These are phyloP conservation scores for Saxidomus purpurata DNA, from an alignment of 1,140 invertebrate genomes.

Conservation along the genomic window DNA sequence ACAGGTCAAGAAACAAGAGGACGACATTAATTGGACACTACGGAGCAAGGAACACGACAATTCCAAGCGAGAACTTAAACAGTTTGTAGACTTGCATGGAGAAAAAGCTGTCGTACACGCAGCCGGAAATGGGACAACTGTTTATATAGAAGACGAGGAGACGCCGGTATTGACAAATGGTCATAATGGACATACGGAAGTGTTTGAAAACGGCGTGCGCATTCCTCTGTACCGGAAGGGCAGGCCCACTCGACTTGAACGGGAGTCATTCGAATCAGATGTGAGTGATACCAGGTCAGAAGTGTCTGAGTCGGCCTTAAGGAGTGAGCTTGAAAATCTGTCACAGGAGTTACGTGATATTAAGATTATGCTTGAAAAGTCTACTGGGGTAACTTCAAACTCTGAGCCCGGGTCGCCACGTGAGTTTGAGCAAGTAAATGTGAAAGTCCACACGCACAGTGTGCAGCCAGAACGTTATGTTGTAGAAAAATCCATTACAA, in stretches of 20 bases:
- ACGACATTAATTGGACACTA: conserved; percentile 63
- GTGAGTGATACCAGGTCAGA: conserved; percentile 44
- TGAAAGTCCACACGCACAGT: conserved; percentile 35
- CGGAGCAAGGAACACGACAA: conserved; percentile 41
- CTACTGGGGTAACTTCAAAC: conserved; percentile 21
- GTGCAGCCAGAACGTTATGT: conserved; percentile 6
- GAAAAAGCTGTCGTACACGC: conserved; percentile 18
- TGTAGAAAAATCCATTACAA: neutral
- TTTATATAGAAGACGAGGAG: neutral
- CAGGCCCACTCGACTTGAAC: conserved; percentile 26
- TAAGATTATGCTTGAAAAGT: conserved; percentile 56
- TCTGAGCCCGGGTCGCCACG: conserved; percentile 28
- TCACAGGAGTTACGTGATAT: conserved; percentile 63
- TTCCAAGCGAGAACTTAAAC: conserved; percentile 52
- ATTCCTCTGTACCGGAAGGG: conserved; percentile 47
- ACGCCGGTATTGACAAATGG: neutral
- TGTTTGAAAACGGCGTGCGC: conserved; percentile 52
- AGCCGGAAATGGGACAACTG: neutral
- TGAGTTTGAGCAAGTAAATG: conserved; percentile 19
- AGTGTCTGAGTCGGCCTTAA: conserved; percentile 47
- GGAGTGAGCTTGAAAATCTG: conserved; percentile 54
- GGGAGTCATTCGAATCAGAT: conserved; percentile 45
- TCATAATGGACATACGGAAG: conserved; percentile 54
- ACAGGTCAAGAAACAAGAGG: neutral
- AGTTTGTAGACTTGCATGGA: conserved; percentile 32